Conservation (phyloP, 2,888 invertebrate genomes). For the Ligdia adustata region DNA sequence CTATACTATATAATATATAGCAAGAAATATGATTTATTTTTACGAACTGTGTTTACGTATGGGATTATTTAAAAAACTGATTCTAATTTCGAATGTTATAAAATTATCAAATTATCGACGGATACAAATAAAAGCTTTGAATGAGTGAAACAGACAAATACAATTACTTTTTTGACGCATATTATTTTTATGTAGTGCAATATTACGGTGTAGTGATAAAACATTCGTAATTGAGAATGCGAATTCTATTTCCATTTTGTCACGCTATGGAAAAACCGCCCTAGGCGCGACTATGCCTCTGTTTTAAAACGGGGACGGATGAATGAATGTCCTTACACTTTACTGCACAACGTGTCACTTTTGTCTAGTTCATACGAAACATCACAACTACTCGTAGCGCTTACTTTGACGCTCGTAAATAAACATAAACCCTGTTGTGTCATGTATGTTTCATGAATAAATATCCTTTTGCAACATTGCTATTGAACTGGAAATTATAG, state of each 20-base stretch:
- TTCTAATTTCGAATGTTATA: too few relatives aligned
- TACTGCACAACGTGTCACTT: conserved; percentile 17
- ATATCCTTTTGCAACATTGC: conserved; percentile 4
- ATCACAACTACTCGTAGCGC: too few relatives aligned
- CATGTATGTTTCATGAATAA: conserved; percentile 12
- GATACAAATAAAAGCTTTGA: too few relatives aligned
- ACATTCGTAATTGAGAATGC: conserved; percentile 25
- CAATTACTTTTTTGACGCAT: too few relatives aligned
- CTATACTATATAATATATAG: too few relatives aligned
- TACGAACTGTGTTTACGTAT: too few relatives aligned
- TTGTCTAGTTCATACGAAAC: conserved; percentile 7
- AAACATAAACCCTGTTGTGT: conserved; percentile 8
- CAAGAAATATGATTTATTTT: too few relatives aligned
- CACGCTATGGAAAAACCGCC: conserved; percentile 47
- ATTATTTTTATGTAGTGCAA: conserved; percentile 1
- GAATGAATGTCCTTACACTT: conserved; percentile 32
- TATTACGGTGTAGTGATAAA: conserved; percentile 20
- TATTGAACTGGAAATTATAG: not conserved
- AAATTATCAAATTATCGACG: too few relatives aligned
- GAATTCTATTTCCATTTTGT: conserved; percentile 34
- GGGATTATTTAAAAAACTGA: too few relatives aligned
- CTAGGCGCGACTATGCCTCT: conserved; percentile 29
- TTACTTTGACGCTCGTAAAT: conserved; percentile 1
- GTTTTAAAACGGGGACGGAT: conserved; percentile 26
- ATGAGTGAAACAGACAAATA: too few relatives aligned